Evolutionary conservation across 2,797 vertebrate species (phyloP), one percentile per base, ranked within the genome.

Genomic region (Sorex maritimensis): DNA sequence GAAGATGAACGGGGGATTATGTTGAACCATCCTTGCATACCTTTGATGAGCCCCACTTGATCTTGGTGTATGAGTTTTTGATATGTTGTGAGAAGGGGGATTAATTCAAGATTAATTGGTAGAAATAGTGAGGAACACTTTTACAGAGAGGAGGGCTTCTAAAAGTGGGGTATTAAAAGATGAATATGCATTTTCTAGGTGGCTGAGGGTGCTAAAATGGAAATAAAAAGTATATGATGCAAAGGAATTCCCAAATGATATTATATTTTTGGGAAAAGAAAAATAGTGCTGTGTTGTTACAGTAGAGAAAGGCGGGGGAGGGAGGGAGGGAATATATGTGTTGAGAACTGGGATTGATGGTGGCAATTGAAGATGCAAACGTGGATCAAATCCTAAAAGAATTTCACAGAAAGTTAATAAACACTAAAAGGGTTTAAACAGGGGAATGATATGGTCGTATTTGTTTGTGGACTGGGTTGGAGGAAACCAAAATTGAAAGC

Each of bases 141-240:
- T 58, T 78, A 77, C 6, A 78, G 67, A 81, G 69, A 94, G 30
- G 41, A 44, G 82, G 30, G 9, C 65, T 67, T 67, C 11, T 67
- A 55, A 58, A 77, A 34, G 3, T 81, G 30, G 34, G 6, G 5
- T 69, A 49, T 80, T 61, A 71, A 73, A 85, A 78, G 14, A 63
- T 69, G 38, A 91, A 55, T 23, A 2, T 1, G 0, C 74, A 9
- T 69, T 91, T 92, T 92, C 61, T 10, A 83, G 44, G 68, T 82
- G 34, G 68, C 52, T 65, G 38, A 86, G 78, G 81, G n/a, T 86
- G 65, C 89, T 80, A 73, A 86, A 84, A 83, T 81, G 46, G 80
- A 90, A 74, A 73, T 77, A 68, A 52, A n/a, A 86, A 86, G 75
- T 68, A 55, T 6, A 6, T 34, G 55, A 68, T 86, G n/a, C 72